phyloP scores from a whole-genome alignment of 92 coral and sea anemone species.

The Palythoa caribaeorum region DNA sequence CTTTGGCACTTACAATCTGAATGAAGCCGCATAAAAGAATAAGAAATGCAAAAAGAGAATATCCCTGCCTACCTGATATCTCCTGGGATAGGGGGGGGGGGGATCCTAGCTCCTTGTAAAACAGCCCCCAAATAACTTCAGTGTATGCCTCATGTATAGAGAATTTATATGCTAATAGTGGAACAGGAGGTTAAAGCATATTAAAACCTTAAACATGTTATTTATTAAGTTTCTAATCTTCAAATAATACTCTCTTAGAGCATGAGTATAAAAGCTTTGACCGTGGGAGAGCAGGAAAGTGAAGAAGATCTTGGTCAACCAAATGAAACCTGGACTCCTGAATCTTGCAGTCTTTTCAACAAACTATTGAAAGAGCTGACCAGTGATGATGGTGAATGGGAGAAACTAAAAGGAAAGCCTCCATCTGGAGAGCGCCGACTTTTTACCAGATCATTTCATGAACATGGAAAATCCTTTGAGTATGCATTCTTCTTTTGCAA shows the following conservation, averaged over 20 bases:
- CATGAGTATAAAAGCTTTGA: slow-evolving; percentile 30
- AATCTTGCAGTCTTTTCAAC: slow-evolving; percentile 66
- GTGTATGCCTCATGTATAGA: no score
- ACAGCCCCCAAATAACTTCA: no score
- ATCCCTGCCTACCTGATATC: no score
- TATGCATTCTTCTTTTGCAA: slow-evolving; percentile 70
- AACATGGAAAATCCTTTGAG: slow-evolving; percentile 81
- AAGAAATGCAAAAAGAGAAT: no score
- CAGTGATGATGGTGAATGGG: slow-evolving; percentile 71
- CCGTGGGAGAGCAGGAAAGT: slow-evolving; percentile 5
- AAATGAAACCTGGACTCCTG: slow-evolving; percentile 74
- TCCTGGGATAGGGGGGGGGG: no score
- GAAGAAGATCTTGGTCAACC: slow-evolving; percentile 61
- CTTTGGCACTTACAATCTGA: no score
- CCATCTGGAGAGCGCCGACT: slow-evolving; percentile 58
- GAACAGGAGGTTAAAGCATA: no score
- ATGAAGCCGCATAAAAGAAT: no score
- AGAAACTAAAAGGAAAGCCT: slow-evolving; percentile 1
- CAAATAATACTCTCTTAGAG: slow-evolving; percentile 9
- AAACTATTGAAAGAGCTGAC: slow-evolving; percentile 57
- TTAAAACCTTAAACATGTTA: no score
- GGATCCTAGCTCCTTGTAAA: no score
- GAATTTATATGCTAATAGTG: no score
- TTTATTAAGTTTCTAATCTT: no score
- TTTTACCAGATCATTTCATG: slow-evolving; percentile 59